Base-by-base conservation (phyloP, 2,113 vertebrate genomes). In the Zosterops japonicus region DNA sequence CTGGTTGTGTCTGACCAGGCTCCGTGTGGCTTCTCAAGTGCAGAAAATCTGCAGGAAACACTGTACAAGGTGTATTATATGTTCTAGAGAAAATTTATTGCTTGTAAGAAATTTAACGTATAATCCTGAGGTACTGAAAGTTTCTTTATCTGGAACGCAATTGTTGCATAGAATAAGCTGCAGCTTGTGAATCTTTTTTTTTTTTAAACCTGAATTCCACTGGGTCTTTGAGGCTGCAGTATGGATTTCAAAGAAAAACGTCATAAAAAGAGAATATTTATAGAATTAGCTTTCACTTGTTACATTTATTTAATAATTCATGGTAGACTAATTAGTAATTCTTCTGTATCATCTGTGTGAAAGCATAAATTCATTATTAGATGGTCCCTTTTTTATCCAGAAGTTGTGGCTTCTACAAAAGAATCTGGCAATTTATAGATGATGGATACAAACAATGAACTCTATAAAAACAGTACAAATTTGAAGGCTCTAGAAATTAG, bases 381-480 rank as follows among this genome's bases (percentile, higher is more conserved):
- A 5, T 53, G 49, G 59, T 87, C 83, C 71, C 68, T 71, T 92
- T 90, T 90, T 67, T 33, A 50, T 49, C 44, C 75, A n/a, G 46
- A 78, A 81, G 55, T 55, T 56, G 53, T 5, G 57, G 68, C 55
- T 89, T 89, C 93, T 87, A 17, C 24, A 44, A 63, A 77, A 29
- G 56, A 53, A 76, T 57, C 80, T 25, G 64, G 14, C 18, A 29
- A 6, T 94, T 94, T 90, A 22, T 69, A 44, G 76, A 14, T 47
- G 41, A 64, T 94, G 84, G 81, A 83, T 78, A 63, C 85, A 89
- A 35, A 91, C n/a, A 63, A 20, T 44, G 74, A 95, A 59, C 49
- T 95, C 88, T 70, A 50, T 91, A 89, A 94, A 96, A 96, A 47
- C 92, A 81, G 24, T 91, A 87, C 9, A 23, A 79, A 95, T 95